Evolutionary conservation across 2,888 invertebrate genomes (phyloP), one percentile per base, ranked within the genome.

Genomic region (Tetragonula carbonaria): DNA sequence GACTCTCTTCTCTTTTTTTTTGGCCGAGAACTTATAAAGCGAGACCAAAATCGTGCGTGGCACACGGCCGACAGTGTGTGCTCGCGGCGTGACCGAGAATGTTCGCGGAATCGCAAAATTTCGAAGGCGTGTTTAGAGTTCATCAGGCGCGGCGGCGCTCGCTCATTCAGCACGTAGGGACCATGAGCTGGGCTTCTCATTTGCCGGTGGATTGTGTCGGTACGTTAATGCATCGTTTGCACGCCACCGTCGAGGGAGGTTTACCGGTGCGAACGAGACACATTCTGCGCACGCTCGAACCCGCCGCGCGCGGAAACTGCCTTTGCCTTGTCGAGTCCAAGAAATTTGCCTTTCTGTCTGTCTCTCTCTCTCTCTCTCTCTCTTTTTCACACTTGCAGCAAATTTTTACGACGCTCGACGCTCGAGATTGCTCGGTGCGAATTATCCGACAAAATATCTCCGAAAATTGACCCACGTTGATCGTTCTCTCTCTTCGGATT

Each of bases 161-260:
- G 90, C 87, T 90, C 91, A 91, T 90, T 91, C 91, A 84, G 90
- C 92, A 91, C 90, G 92, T 91, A 92, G 90, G 86, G 89, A 87
- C 81, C 86, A 28, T 90, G 45, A 88, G 86, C 73, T 55, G 82
- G 80, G 83, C 74, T 93, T 93, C 93, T 93, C 93, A 93, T 93
- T 93, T 93, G 92, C 92, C 92, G 91, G 90, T 91, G 92, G 92
- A 93, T 93, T 93, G 93, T 93, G 88, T 92, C 89, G 86, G 70
- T 78, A 85, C 80, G 86, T 78, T 84, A 86, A 85, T 82, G 84
- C 81, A 80, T 57, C 78, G 87, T 80, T 83, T 74, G 88, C 86
- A 87, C 82, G 84, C 86, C 90, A 89, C 87, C 91, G 82, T 84
- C 80, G 80, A 79, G 86, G 87, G 89, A 91, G 91, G 93, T 91